Base-by-base conservation (phyloP, 2,797 vertebrate species). In the Rhynchonycteris naso region DNA sequence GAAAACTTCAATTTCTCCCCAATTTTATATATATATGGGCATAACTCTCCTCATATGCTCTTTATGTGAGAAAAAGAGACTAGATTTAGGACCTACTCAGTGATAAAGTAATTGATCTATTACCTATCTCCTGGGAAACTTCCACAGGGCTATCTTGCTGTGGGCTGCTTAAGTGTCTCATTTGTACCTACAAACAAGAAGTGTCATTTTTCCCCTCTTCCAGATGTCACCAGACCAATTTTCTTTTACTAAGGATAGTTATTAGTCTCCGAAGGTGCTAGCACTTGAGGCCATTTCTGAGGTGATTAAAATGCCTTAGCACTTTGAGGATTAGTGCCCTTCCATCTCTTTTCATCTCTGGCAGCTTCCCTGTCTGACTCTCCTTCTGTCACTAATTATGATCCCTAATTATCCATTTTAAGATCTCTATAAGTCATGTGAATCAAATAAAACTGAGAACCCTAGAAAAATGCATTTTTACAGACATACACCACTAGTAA, bases 101-200 rank as follows among this genome's bases (percentile, higher is more conserved):
- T 33, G 61, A 85, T 50, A 65, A 91, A 78, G 90, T 71, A 93
- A 88, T 91, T 90, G 90, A 88, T 92, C 95, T 82, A 72, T 94
- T 91, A 94, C 33, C 30, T 63, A 84, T 82, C 93, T 69, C 82
- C 78, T 81, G 81, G 88, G 90, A 81, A 90, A 95, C 86, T 71
- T 90, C 90, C 66, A 26, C 30, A 81, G 94, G 82, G 69, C 66
- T 92, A 2, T 74, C 90, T 91, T 74, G 91, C 94, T 84, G 80
- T 91, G 58, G 24, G 82, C 65, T 88, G 63, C 93, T 69, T 96
- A 93, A 96, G 90, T 95, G 88, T 97, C 94, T 97, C 96, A 97
- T 97, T 96, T 96, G 81, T 94, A 88, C 91, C 91, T 96, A 87
- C 94, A 96, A 96, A 97, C 92, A 96, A 94, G 93, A 97, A 91